Base-by-base conservation (phyloP, 2,113 vertebrate species). In the Pelusios castaneus region DNA sequence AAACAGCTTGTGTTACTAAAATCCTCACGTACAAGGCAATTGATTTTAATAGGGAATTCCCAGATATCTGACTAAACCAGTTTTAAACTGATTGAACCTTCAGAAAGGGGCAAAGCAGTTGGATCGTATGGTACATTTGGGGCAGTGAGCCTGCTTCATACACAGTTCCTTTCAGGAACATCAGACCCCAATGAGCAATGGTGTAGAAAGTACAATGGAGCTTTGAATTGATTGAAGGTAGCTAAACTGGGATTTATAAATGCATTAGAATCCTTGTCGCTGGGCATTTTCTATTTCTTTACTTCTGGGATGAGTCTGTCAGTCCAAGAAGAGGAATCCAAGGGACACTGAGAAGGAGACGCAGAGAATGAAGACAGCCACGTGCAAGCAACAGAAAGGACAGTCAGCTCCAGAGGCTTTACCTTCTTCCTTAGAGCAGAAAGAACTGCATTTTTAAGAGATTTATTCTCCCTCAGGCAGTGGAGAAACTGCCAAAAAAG, bases 191-290 rank as follows among this genome's bases (percentile, higher is more conserved):
- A 14, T 6, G 2, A 43, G 49, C 8, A 77, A 80, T 22, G 81
- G 4, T 1, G 10, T 77, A 56, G 67, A 38, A 21, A 34, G 51
- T 73, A 2, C 0, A 0, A 3, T 77, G 38, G 1, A 56, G 31
- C 11, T 8, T 31, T 77, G 13, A 7, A 63, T 7, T 25, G 77
- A 6, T 41, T 47, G 60, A 86, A 89, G 16, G 4, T 6, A 31
- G n/a, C n/a, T 70, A 70, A n/a, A 22, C 31, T n/a, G 47, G 31
- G 5, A 22, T 79, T 51, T 52, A 79, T 31, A 49, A 79, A 51
- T 17, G 3, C 8, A 73, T 87, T 31, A 24, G 38, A 73, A 80
- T 82, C 70, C 43, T 89, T 10, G 31, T n/a, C 56, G 21, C 4
- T 55, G 19, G 21, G 1, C 8, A 52, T 77, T 84, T 94, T 29